Percentiles rank a stretch among this genome's conserved stretches.
These are phyloP conservation scores for Tenebrosternarchus preto DNA, from an alignment of 2,113 vertebrate species.

Conservation along the genomic window DNA sequence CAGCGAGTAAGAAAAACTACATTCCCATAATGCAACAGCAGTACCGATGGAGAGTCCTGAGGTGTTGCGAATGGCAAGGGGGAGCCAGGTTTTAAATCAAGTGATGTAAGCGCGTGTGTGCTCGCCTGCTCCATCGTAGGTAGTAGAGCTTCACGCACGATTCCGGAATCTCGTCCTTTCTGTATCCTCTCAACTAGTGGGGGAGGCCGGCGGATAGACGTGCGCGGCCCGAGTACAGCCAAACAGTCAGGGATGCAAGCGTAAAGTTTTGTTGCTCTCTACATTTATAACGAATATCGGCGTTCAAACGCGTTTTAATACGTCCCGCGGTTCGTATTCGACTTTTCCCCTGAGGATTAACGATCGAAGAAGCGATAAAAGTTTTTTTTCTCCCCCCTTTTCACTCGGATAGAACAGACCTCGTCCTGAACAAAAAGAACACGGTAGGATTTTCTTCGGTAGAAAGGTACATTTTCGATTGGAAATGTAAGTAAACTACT, in stretches of 20 bases:
- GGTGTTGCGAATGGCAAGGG: slow-evolving; percentile 60
- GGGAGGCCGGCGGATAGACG: slow-evolving; percentile 42
- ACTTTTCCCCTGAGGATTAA: slow-evolving; percentile 29
- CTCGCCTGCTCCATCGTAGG: slow-evolving; percentile 48
- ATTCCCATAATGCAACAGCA: slow-evolving; percentile 65
- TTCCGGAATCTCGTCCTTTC: slow-evolving; percentile 61
- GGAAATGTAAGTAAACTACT: not conserved
- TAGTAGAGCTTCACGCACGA: slow-evolving; percentile 62
- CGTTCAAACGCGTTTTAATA: not conserved
- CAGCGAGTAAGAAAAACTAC: slow-evolving; percentile 42
- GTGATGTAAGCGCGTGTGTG: slow-evolving; percentile 57
- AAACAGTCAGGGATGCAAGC: slow-evolving; percentile 12
- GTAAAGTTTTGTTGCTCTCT: not conserved
- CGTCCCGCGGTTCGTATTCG: not conserved
- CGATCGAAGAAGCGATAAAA: slow-evolving; percentile 37
- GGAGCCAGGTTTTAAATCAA: slow-evolving; percentile 59
- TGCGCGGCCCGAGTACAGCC: not conserved
- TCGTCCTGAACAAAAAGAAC: slow-evolving; percentile 11
- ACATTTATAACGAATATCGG: not conserved
- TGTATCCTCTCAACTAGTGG: slow-evolving; percentile 53
- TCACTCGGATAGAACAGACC: not conserved
- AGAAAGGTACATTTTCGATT: not conserved
- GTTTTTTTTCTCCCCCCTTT: slow-evolving; percentile 12
- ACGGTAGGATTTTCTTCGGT: slow-evolving; percentile 17
- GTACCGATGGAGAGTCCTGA: slow-evolving; percentile 43